A percentile compares a stretch with the other conserved stretches of the same genome.
Evolutionary conservation across 2,888 invertebrate species (phyloP).

Genomic region (Callyntrura sp.): DNA sequence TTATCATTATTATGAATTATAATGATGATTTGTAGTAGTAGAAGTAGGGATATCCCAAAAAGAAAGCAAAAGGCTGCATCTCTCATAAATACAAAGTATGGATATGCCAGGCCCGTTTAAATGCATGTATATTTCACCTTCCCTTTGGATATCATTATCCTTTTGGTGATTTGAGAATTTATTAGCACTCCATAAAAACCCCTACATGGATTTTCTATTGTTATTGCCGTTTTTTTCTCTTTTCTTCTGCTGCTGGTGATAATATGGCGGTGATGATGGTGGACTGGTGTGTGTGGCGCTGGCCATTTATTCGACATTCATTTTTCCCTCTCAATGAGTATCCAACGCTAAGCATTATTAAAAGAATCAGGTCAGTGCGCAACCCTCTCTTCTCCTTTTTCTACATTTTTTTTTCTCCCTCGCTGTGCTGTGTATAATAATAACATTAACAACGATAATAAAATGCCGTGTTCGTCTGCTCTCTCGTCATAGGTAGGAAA

Average conservation of each 20-base stretch:
- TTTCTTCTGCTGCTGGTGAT: neutral
- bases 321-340: no score
- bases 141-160: conserved; percentile 19
- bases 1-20: no score
- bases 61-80: no score
- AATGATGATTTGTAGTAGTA: no score
- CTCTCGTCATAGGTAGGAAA: neutral
- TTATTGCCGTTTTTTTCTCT: neutral
- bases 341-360: neutral
- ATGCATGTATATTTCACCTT: conserved; percentile 9
- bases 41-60: conserved; percentile 16
- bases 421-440: no score
- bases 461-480: conserved; percentile 12
- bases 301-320: neutral
- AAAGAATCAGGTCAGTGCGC: conserved; percentile 64
- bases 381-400: no score
- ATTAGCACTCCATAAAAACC: conserved; percentile 62
- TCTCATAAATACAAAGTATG: no score
- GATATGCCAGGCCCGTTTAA: no score
- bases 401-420: no score
- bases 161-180: conserved; percentile 27
- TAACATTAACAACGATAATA: neutral
- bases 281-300: neutral
- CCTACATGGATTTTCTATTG: conserved; percentile 36
- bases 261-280: no score